Evolutionary conservation across 2,113 vertebrate genomes (phyloP).

Genomic region (Mustelus asterias): DNA sequence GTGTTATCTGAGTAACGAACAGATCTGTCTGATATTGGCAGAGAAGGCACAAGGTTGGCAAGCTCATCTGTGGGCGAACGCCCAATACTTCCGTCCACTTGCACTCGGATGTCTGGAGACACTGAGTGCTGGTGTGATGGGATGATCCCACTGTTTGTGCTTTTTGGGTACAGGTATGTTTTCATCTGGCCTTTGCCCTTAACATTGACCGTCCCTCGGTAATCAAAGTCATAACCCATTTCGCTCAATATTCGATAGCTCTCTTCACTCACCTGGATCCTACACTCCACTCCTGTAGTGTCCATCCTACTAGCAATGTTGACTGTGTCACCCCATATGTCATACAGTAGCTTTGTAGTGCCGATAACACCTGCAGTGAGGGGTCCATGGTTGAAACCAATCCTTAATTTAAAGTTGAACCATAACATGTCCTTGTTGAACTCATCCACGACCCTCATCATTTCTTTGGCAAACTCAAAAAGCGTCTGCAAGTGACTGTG

Average conservation of each 20-base stretch:
- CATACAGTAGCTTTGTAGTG: conserved; percentile 93
- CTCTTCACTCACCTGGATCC: conserved; percentile 95
- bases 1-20: conserved; percentile 47
- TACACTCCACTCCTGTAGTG: conserved; percentile 91
- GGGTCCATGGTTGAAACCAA: conserved; percentile 94
- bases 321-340: conserved; percentile 98
- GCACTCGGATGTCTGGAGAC: conserved; percentile 88
- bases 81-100: conserved; percentile 98
- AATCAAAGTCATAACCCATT: conserved; percentile 94
- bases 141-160: conserved; percentile 72
- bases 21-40: conserved; percentile 53
- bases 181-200: conserved; percentile 99
- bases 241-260: conserved; percentile 80
- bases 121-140: conserved; percentile 73
- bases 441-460: conserved; percentile 96
- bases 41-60: conserved; percentile 71
- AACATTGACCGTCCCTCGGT: conserved; percentile 94
- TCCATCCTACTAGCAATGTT: conserved; percentile 99
- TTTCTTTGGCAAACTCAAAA: conserved; percentile 95
- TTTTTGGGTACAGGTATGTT: conserved; percentile 92
- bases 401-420: conserved; percentile 91
- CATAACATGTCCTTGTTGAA: conserved; percentile 99
- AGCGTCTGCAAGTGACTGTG: conserved; percentile 81
- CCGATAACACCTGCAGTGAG: conserved; percentile 93
- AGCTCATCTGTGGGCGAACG: conserved; percentile 93